A percentile compares a stretch with the other conserved stretches of the same genome.
Evolutionary conservation across 2,888 invertebrate species (phyloP).

Genomic region (Dexiosoma caninum): DNA sequence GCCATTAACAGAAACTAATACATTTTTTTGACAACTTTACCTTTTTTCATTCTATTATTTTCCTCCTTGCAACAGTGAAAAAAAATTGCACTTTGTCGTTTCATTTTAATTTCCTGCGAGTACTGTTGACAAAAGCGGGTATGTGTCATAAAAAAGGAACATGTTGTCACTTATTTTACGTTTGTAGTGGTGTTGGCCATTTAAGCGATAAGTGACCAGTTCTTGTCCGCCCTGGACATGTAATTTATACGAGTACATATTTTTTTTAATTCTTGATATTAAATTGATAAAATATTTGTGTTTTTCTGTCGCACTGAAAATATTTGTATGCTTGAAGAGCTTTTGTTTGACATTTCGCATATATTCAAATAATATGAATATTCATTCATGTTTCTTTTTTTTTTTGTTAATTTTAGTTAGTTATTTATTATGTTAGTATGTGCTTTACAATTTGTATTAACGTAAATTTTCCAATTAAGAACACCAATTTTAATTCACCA

Average conservation of each 20-base stretch:
- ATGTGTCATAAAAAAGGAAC: constrained; percentile 44
- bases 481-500: no score
- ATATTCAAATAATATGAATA: constrained; percentile 36
- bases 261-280: not conserved
- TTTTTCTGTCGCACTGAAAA: not conserved
- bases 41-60: not conserved
- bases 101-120: constrained; percentile 32
- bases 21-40: not conserved
- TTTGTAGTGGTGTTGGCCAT: constrained; percentile 3
- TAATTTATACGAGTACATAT: not conserved
- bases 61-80: constrained; percentile 29
- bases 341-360: not conserved
- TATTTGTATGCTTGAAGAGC: constrained; percentile 4
- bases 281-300: constrained; percentile 44
- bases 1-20: constrained; percentile 34
- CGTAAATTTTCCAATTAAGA: no score
- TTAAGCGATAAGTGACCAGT: constrained; percentile 41
- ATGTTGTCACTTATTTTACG: constrained; percentile 39
- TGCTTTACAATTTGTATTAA: no score
- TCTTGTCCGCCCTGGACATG: constrained; percentile 58
- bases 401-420: no score
- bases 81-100: constrained; percentile 41
- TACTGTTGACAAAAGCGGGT: constrained; percentile 20
- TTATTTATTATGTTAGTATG: no score
- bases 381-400: no score